phyloP scores from a whole-genome alignment of 92 coral and sea anemone genomes.

The Paramuricea clavata region DNA sequence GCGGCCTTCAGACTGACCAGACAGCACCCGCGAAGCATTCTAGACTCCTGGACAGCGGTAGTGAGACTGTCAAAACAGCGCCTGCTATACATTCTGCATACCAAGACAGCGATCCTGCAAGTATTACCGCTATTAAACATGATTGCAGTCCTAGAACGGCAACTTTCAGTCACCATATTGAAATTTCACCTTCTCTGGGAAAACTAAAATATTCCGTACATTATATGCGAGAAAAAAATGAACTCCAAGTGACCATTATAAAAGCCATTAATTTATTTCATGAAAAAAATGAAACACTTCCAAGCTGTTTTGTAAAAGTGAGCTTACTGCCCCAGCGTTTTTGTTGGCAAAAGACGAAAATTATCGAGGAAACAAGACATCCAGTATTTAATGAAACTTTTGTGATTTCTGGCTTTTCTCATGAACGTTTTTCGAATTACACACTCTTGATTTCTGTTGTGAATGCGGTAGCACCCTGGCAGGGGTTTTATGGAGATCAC shows the following conservation, averaged over 20 bases:
- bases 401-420: slow-evolving; percentile 94
- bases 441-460: slow-evolving; percentile 88
- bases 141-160: background rate
- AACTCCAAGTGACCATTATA: slow-evolving; percentile 90
- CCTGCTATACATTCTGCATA: background rate
- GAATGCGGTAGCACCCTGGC: slow-evolving; percentile 79
- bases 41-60: background rate
- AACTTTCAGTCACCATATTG: background rate
- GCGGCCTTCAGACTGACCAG: background rate
- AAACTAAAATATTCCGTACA: slow-evolving; percentile 87
- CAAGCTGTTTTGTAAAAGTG: slow-evolving; percentile 84
- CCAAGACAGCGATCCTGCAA: background rate
- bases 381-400: slow-evolving; percentile 94
- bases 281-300: slow-evolving; percentile 75
- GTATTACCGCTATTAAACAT: background rate
- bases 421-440: slow-evolving; percentile 86
- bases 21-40: background rate
- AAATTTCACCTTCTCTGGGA: slow-evolving; percentile 57
- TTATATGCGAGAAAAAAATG: slow-evolving; percentile 81
- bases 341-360: slow-evolving; percentile 96
- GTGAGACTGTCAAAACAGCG: background rate
- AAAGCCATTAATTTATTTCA: slow-evolving; percentile 78
- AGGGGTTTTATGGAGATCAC: slow-evolving; percentile 92
- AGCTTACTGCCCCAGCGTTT: slow-evolving; percentile 90
- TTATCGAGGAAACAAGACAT: slow-evolving; percentile 74